phyloP scores from a whole-genome alignment of 2,113 vertebrate species.

The Anser brachyrhynchus region DNA sequence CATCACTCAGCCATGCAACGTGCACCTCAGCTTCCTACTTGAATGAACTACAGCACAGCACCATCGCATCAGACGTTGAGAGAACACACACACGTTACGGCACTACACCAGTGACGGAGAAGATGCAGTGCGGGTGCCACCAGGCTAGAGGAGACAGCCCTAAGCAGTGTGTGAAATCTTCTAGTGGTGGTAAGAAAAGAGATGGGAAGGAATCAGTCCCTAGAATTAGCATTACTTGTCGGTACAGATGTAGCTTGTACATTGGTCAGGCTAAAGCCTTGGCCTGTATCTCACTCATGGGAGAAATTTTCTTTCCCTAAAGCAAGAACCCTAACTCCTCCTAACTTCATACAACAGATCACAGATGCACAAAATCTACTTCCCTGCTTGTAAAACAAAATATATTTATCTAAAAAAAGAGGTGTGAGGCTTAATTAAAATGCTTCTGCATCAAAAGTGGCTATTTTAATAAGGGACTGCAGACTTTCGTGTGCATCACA shows the following conservation, averaged over 20 bases:
- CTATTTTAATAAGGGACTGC: neutral
- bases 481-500: neutral
- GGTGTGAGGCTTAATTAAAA: neutral
- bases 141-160: neutral
- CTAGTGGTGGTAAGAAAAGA: neutral
- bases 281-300: neutral
- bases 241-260: neutral
- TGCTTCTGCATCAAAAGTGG: neutral
- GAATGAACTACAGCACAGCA: neutral
- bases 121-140: neutral
- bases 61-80: neutral
- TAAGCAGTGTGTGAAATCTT: neutral
- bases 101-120: too few species aligned
- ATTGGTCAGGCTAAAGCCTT: neutral
- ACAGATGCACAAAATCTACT: neutral
- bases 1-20: too few species aligned
- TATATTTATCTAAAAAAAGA: neutral
- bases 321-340: neutral
- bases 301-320: neutral
- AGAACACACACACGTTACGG: too few species aligned
- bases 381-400: neutral
- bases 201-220: neutral
- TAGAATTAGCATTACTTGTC: neutral
- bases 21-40: neutral
- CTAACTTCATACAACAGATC: neutral